These are phyloP conservation scores for Myotis davidii DNA, from an alignment of 2,113 vertebrate genomes.

Conservation along the genomic window DNA sequence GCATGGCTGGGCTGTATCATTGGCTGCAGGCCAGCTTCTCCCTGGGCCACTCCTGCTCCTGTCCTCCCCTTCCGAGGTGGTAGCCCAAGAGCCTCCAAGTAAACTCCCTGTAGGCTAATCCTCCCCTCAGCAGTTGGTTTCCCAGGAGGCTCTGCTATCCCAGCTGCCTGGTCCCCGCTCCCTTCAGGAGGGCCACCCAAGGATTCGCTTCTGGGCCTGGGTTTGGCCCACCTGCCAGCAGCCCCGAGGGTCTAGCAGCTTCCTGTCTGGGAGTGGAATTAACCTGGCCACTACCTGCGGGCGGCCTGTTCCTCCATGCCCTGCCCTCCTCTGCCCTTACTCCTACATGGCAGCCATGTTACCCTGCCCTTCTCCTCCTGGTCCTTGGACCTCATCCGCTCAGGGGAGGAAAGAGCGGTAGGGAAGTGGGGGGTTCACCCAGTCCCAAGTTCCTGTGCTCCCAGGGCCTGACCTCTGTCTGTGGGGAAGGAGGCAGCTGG, in stretches of 20 bases:
- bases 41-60: neutral
- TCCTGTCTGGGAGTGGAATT: neutral
- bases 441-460: neutral
- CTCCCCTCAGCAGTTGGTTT: neutral
- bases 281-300: neutral
- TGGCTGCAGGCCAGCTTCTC: neutral
- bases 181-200: neutral
- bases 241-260: neutral
- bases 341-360: neutral
- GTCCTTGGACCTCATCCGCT: neutral
- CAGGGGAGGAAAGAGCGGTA: neutral
- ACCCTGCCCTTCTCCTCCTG: neutral
- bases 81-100: neutral
- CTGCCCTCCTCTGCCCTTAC: neutral
- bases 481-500: neutral
- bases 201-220: neutral
- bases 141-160: neutral
- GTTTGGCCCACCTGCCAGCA: neutral
- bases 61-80: neutral
- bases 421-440: neutral
- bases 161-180: too few species aligned
- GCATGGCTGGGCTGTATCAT: neutral
- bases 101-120: neutral
- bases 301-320: neutral
- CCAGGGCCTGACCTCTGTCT: neutral